Conservation (phyloP, 2,113 vertebrate species). For the Triplophysa dalaica region DNA sequence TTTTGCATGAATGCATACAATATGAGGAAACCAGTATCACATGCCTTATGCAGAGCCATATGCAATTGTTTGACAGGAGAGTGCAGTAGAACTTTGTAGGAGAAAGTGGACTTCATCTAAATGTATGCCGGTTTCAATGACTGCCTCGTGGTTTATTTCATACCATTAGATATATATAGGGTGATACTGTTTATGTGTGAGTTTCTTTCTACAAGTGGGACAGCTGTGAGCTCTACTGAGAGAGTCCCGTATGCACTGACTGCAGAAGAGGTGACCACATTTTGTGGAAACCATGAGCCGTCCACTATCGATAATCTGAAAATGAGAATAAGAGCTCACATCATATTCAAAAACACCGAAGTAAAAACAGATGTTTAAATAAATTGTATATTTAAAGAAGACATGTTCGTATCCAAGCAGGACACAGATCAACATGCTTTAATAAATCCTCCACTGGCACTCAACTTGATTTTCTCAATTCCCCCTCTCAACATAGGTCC, state of each 20-base stretch:
- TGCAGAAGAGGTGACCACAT: conserved; percentile 95
- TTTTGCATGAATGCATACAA: background rate
- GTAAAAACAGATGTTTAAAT: background rate
- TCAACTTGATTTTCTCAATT: too few relatives aligned
- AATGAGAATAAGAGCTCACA: conserved; percentile 9
- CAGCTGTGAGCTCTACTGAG: conserved; percentile 86
- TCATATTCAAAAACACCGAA: background rate
- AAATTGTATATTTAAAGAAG: too few relatives aligned
- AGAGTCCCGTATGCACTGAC: conserved; percentile 89
- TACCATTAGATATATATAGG: conserved; percentile 90
- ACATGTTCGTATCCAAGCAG: too few relatives aligned
- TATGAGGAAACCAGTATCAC: background rate
- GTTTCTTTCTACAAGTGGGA: conserved; percentile 91
- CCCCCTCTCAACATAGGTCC: too few relatives aligned
- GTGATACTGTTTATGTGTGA: conserved; percentile 90
- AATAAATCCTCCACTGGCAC: too few relatives aligned
- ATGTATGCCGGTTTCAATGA: background rate
- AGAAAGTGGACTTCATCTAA: background rate
- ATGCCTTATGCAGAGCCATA: background rate
- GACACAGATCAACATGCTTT: too few relatives aligned
- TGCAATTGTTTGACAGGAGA: background rate
- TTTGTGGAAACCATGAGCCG: conserved; percentile 90
- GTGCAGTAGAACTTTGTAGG: background rate
- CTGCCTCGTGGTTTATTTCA: background rate
- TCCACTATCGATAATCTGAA: conserved; percentile 87